Conservation (phyloP, 2,113 vertebrate genomes). For the Vidua macroura region DNA sequence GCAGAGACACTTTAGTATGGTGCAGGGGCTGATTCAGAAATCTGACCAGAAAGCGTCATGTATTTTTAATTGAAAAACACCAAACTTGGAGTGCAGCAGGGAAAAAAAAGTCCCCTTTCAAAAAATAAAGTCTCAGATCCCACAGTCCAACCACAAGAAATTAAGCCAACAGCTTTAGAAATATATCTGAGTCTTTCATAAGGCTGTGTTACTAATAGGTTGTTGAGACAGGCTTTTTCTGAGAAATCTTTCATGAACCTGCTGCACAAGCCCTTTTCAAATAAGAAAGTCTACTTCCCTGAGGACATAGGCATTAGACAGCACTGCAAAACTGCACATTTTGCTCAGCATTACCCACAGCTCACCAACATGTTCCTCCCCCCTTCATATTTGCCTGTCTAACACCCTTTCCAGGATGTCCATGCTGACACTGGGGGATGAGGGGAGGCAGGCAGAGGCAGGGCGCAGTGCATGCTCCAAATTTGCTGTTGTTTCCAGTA, state of each 20-base stretch:
- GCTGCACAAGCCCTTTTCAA: conserved; percentile 36
- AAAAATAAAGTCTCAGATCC: background rate
- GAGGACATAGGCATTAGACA: conserved; percentile 24
- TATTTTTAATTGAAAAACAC: background rate
- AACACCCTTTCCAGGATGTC: background rate
- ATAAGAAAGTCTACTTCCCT: conserved; percentile 11
- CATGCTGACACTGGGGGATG: background rate
- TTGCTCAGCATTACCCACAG: conserved; percentile 36
- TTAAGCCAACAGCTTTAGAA: conserved; percentile 25
- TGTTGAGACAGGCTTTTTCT: conserved; percentile 22
- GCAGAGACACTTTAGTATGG: background rate
- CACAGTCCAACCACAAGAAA: background rate
- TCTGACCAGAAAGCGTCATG: background rate
- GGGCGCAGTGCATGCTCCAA: background rate
- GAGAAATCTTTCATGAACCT: conserved; percentile 22
- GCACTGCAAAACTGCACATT: conserved; percentile 13
- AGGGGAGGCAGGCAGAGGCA: background rate
- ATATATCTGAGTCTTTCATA: background rate
- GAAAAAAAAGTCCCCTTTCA: background rate
- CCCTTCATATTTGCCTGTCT: background rate
- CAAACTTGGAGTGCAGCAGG: background rate
- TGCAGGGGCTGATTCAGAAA: background rate
- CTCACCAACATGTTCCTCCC: background rate
- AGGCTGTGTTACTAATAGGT: background rate
- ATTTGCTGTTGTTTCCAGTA: background rate